Conservation (phyloP, 2,113 vertebrate species). For the Poicephalus gulielmi region DNA sequence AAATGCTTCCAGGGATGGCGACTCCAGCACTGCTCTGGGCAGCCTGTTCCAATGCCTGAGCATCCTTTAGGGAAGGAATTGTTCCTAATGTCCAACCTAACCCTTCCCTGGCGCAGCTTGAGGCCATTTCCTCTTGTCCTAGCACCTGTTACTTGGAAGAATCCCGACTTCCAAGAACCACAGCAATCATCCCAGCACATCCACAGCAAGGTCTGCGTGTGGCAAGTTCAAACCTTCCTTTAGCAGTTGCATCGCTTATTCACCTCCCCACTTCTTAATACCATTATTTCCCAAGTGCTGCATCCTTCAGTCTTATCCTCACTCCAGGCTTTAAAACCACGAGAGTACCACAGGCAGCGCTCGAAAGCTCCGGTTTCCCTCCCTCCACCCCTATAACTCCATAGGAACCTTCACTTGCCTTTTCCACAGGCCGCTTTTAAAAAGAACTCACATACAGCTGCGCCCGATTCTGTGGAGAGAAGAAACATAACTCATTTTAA, state of each 20-base stretch:
- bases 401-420: constrained; percentile 76
- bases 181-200: background rate
- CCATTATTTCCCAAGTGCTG: background rate
- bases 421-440: constrained; percentile 93
- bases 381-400: fast-evolving
- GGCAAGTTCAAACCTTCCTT: background rate
- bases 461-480: constrained; percentile 87
- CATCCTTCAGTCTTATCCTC: background rate
- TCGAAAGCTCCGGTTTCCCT: background rate
- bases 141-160: background rate
- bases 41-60: background rate
- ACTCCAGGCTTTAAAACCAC: background rate
- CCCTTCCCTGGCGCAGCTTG: background rate
- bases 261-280: background rate
- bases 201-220: background rate
- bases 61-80: background rate
- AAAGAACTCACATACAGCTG: constrained; percentile 97
- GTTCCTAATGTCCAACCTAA: background rate
- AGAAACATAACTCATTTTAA: background rate
- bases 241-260: background rate
- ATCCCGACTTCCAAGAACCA: background rate
- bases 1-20: background rate
- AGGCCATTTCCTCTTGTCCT: background rate
- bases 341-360: background rate
- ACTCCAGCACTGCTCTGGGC: background rate